A percentile compares a stretch with the other conserved stretches of the same genome.
Conservation (phyloP, 2,797 vertebrate species). For the Semotilus atromaculatus region DNA sequence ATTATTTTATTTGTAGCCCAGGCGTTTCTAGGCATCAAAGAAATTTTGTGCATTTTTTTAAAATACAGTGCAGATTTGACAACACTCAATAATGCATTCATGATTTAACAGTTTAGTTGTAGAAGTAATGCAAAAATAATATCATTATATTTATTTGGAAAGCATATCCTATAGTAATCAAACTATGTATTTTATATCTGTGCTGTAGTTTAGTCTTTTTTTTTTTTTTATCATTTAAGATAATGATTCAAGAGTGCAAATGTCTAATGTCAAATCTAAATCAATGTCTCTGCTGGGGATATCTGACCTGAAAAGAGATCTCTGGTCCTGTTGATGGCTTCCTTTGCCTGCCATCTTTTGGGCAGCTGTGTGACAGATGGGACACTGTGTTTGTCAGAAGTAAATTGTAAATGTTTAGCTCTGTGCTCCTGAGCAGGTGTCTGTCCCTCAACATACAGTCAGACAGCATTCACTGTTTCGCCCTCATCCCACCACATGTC, state of each 20-base stretch:
- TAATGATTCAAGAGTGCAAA: neutral
- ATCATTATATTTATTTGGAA: neutral
- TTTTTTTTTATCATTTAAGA: neutral
- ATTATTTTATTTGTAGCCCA: neutral
- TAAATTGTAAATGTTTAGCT: conserved; percentile 62
- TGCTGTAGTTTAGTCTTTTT: neutral
- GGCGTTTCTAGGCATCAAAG: neutral
- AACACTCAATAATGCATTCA: neutral
- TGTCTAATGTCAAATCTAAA: neutral
- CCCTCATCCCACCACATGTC: conserved; percentile 27
- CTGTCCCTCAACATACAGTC: conserved; percentile 38
- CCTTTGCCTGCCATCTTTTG: conserved; percentile 25
- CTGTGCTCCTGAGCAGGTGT: conserved; percentile 47
- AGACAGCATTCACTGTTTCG: conserved; percentile 30
- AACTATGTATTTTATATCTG: neutral
- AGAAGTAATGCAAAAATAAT: neutral
- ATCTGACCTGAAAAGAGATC: neutral
- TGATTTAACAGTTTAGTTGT: too few relatives aligned
- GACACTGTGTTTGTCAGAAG: conserved; percentile 53
- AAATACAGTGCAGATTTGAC: neutral
- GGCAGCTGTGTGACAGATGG: conserved; percentile 26
- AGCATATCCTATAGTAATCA: neutral
- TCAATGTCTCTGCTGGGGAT: neutral
- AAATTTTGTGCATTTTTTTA: neutral
- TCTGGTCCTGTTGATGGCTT: neutral